A percentile compares a stretch with the other conserved stretches of the same genome.
These are phyloP conservation scores for Liposcelis brunnea DNA, from an alignment of 2,888 invertebrate species.

Conservation along the genomic window DNA sequence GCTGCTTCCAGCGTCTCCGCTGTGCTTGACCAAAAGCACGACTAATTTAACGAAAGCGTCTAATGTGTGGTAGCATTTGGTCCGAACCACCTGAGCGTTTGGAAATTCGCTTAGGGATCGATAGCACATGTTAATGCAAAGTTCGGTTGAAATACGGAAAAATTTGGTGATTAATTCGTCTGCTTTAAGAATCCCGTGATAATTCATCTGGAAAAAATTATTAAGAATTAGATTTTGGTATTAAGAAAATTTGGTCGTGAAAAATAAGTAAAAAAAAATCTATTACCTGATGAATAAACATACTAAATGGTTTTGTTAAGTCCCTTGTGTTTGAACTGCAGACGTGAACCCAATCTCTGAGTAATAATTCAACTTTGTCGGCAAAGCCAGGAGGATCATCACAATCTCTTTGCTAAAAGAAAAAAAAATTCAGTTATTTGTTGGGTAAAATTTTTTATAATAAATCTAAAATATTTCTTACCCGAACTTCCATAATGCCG, in stretches of 20 bases:
- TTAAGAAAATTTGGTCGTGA: no score
- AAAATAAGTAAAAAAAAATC: no score
- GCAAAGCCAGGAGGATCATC: slow-evolving; percentile 84
- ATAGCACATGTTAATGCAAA: slow-evolving; percentile 91
- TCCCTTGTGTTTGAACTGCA: slow-evolving; percentile 67
- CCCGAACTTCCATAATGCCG: slow-evolving; percentile 69
- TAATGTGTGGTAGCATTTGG: slow-evolving; percentile 87
- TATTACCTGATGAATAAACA: slow-evolving; percentile 71
- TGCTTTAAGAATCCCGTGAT: slow-evolving; percentile 87
- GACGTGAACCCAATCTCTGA: slow-evolving; percentile 90
- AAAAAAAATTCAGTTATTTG: no score
- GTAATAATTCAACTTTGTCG: slow-evolving; percentile 84
- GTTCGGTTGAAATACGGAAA: slow-evolving; percentile 89
- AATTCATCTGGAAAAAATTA: slow-evolving; percentile 70
- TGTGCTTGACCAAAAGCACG: slow-evolving; percentile 84
- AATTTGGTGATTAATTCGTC: slow-evolving; percentile 95
- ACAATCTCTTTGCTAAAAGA: slow-evolving; percentile 56
- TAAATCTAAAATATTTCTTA: no score
- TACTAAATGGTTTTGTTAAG: slow-evolving; percentile 75
- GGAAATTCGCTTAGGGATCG: slow-evolving; percentile 56
- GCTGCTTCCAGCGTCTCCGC: slow-evolving; percentile 76
- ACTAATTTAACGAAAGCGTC: slow-evolving; percentile 91
- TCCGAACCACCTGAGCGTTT: slow-evolving; percentile 44
- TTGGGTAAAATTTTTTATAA: no score
- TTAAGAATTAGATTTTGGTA: no score